Evolutionary conservation across 92 coral and sea anemone species (phyloP), one percentile per base, ranked within the genome.

Genomic region (Anthopleura xanthogrammica): DNA sequence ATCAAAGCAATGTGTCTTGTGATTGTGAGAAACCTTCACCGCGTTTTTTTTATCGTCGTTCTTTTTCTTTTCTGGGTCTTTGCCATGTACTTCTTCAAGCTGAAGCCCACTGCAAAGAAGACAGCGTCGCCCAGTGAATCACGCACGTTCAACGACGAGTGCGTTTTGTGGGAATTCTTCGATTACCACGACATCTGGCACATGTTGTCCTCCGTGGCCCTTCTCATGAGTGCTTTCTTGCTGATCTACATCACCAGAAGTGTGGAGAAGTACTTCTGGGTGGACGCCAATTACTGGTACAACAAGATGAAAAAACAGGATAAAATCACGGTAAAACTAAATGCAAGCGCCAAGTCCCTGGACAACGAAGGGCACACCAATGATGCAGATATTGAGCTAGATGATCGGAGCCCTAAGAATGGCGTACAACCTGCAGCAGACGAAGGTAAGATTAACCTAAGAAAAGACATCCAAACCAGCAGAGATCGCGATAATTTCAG

Each of bases 131-230:
- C 99, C 52, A 95, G 98, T 80, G 70, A 82, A 41, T 94, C 95
- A 17, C 97, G 98, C 78, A 85, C 93, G 7, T 48, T 36, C 78
- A 96, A 96, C 86, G 71, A 85, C 68, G 98, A 92, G 41, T 96
- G 99, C 80, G 87, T 91, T 42, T 85, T 94, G 75, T 94, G 97
- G 99, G 97, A 96, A 20, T 96, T 94, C 84, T 96, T 96, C 36
- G 99, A 94, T 82, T 94, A 96, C 77, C 99, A 96, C n/a, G 99
- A 96, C 70, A 86, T 92, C 84, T 96, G 99, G 99, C 99, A 96
- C 83, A 94, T 96, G 93, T 83, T 94, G 72, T 96, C 99, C 0
- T 94, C 99, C 13, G 92, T 96, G 41, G 99, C 99, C 0, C 90
- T 96, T 17, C 89, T 92, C 76, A 91, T 88, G 92, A 94, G 94